Percentiles rank a stretch among this genome's conserved stretches.
Conservation (phyloP, 2,888 invertebrate species). For the Caenorhabditis afra region DNA sequence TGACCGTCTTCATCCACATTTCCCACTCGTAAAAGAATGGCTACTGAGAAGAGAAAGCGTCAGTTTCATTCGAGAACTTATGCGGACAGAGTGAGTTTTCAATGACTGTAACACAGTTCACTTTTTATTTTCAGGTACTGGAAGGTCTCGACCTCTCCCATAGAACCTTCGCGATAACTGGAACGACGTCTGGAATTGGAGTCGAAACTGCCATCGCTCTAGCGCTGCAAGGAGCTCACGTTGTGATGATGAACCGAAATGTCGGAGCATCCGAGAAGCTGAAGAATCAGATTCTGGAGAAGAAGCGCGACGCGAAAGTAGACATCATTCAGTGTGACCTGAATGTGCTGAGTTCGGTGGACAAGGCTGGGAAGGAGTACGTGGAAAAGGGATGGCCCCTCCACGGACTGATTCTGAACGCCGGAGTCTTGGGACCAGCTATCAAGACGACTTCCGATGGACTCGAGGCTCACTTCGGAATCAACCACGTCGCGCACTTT, state of each 20-base stretch:
- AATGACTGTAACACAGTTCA: background rate
- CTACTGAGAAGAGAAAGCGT: background rate
- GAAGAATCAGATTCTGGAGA: conserved; percentile 13
- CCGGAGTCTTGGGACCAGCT: conserved; percentile 82
- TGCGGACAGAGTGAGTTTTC: background rate
- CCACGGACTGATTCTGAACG: conserved; percentile 83
- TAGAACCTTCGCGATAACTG: conserved; percentile 72
- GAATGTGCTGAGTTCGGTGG: conserved; percentile 81
- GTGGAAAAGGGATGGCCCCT: conserved; percentile 82
- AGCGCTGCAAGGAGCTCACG: conserved; percentile 84
- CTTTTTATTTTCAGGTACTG: conserved; percentile 60
- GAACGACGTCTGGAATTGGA: conserved; percentile 72
- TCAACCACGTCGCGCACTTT: conserved; percentile 89
- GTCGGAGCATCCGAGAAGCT: conserved; percentile 17
- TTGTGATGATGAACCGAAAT: conserved; percentile 89
- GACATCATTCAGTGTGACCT: conserved; percentile 82
- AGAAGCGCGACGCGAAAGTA: conserved; percentile 61
- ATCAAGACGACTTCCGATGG: conserved; percentile 81
- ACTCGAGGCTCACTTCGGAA: conserved; percentile 83
- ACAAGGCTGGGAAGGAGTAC: conserved; percentile 81
- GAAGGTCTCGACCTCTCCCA: conserved; percentile 66
- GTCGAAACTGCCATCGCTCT: conserved; percentile 70
- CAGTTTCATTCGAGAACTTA: background rate
- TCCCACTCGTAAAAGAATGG: too few species aligned
- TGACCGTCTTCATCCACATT: too few species aligned